These are phyloP conservation scores for Clusia tigrina DNA, from an alignment of 2,888 invertebrate species.

Conservation along the genomic window DNA sequence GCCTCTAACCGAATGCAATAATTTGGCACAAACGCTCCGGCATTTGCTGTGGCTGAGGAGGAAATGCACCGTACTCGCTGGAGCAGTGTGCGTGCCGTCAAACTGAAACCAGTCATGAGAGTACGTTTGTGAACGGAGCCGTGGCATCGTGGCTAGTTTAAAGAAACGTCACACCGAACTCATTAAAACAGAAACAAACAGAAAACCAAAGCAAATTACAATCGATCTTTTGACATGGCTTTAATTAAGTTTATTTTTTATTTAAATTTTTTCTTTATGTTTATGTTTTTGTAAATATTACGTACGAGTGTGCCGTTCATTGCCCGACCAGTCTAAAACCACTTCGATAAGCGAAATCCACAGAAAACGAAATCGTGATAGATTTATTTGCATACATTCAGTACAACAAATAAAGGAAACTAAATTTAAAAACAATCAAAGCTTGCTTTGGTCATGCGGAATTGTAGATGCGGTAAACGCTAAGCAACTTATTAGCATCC, in stretches of 20 bases:
- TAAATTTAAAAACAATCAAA: neutral
- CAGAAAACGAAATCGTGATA: conserved; percentile 30
- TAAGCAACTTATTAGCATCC: no score
- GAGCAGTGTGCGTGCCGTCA: no score
- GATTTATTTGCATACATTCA: conserved; percentile 25
- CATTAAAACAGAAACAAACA: neutral
- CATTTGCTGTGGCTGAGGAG: no score
- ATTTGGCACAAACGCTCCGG: no score
- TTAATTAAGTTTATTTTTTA: neutral
- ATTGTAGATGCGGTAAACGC: neutral
- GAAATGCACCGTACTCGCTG: no score
- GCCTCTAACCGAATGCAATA: no score
- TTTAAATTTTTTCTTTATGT: neutral
- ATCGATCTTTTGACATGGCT: no score
- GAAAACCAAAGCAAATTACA: neutral
- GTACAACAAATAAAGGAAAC: neutral
- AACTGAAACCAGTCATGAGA: no score
- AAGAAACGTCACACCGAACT: no score
- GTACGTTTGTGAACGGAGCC: no score
- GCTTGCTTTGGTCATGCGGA: neutral
- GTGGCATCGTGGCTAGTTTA: no score
- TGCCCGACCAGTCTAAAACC: neutral
- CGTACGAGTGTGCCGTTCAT: neutral
- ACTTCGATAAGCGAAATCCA: conserved; percentile 18
- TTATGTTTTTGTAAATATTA: conserved; percentile 4